phyloP scores from a whole-genome alignment of 2,888 invertebrate species.

The Eurytoma californica region DNA sequence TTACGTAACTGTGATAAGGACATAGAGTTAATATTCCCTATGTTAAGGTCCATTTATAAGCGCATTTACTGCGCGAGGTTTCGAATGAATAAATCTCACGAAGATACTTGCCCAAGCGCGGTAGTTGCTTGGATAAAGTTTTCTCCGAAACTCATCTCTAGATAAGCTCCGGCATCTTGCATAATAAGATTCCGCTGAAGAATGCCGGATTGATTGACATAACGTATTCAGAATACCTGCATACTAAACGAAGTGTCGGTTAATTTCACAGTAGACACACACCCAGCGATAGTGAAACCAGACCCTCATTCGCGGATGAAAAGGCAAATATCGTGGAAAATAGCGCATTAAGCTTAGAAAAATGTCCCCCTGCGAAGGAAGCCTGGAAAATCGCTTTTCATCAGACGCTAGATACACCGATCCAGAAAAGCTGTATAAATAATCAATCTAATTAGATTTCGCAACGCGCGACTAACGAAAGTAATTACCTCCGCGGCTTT shows the following conservation, averaged over 20 bases:
- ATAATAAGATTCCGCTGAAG: constrained; percentile 21
- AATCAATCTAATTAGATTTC: constrained; percentile 10
- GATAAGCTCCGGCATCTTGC: constrained; percentile 31
- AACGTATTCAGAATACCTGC: background rate
- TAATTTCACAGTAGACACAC: background rate
- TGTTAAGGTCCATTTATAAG: no score
- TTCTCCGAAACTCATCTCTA: constrained; percentile 36
- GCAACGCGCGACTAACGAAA: constrained; percentile 25
- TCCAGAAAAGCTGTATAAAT: background rate
- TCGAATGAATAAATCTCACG: constrained; percentile 15
- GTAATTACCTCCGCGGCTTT: constrained; percentile 11
- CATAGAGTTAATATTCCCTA: no score
- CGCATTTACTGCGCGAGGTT: no score
- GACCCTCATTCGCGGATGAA: no score
- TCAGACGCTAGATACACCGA: background rate
- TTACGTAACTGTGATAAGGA: no score
- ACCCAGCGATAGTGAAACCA: no score
- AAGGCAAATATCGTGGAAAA: no score
- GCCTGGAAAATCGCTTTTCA: background rate
- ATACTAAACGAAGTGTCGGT: background rate
- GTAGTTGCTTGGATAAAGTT: constrained; percentile 22
- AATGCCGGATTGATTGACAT: constrained; percentile 17
- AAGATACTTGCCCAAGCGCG: background rate
- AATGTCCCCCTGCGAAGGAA: no score
- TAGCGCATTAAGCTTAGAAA: no score